These are phyloP conservation scores for Sinelater perroti DNA, from an alignment of 2,888 invertebrate species.

Conservation along the genomic window DNA sequence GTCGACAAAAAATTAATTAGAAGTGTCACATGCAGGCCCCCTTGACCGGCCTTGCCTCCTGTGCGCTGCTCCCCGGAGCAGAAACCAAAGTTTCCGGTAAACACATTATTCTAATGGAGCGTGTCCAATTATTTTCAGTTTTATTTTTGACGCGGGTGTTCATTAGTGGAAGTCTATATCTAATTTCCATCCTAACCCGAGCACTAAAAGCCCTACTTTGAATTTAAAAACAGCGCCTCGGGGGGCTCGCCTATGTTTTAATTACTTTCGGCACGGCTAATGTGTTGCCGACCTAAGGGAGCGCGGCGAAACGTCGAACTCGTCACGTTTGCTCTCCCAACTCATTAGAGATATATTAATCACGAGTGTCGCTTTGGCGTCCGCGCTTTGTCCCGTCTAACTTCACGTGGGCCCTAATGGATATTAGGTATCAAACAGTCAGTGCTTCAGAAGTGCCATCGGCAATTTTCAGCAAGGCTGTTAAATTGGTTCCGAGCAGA, in stretches of 20 bases:
- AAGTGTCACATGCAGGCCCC: too few relatives aligned
- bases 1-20: too few relatives aligned
- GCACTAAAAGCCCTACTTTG: conserved; percentile 32
- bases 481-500: conserved; percentile 15
- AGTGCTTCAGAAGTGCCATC: conserved; percentile 31
- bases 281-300: conserved; percentile 24
- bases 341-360: conserved; percentile 39
- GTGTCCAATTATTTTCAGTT: conserved; percentile 26
- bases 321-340: conserved; percentile 27
- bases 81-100: conserved; percentile 21
- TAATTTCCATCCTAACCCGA: conserved; percentile 31
- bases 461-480: conserved; percentile 28
- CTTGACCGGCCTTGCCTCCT: too few relatives aligned
- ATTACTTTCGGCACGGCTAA: conserved; percentile 33
- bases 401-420: conserved; percentile 34
- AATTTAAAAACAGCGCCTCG: conserved; percentile 25
- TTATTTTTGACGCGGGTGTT: conserved; percentile 28
- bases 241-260: conserved; percentile 27
- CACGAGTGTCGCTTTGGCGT: conserved; percentile 35
- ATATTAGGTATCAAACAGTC: conserved; percentile 35
- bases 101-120: conserved; percentile 30
- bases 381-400: conserved; percentile 37
- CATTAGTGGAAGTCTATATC: conserved; percentile 32
- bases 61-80: too few relatives aligned
- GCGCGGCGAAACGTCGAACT: conserved; percentile 19